Conservation (phyloP, 2,888 invertebrate genomes). For the Pseudococcus jackbeardsleyi region DNA sequence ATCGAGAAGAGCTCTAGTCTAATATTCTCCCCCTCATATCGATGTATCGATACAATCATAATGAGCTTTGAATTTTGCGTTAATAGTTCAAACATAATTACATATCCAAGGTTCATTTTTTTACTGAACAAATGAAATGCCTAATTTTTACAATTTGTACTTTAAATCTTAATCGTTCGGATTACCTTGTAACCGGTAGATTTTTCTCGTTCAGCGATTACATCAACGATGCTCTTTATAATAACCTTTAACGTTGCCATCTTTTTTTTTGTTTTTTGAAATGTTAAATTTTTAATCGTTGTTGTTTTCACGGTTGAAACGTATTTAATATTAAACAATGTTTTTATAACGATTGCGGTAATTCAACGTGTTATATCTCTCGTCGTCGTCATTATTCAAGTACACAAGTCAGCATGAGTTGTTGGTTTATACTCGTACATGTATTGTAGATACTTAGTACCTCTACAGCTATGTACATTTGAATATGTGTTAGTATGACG, state of each 20-base stretch:
- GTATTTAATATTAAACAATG: slow-evolving; percentile 22
- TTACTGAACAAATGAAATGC: too few species aligned
- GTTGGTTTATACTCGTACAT: not conserved
- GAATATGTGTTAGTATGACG: not conserved
- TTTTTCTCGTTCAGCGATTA: not conserved
- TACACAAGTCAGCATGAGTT: slow-evolving; percentile 42
- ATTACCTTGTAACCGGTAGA: not conserved
- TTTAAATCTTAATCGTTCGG: too few species aligned
- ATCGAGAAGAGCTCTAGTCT: too few species aligned
- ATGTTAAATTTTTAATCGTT: slow-evolving; percentile 7
- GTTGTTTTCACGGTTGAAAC: slow-evolving; percentile 9
- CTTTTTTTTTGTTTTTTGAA: not conserved
- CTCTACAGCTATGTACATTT: too few species aligned
- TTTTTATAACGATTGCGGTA: slow-evolving; percentile 37
- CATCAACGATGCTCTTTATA: not conserved
- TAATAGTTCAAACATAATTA: too few species aligned
- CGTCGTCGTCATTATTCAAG: slow-evolving; percentile 17
- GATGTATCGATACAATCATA: too few species aligned
- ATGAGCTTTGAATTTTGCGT: too few species aligned
- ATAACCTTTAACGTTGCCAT: not conserved
- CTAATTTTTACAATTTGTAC: not conserved
- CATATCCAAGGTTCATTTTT: too few species aligned
- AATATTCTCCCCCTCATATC: too few species aligned
- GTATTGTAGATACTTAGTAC: not conserved
- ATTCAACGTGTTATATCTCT: slow-evolving; percentile 6